Percentiles rank a stretch among this genome's conserved stretches.
These are phyloP conservation scores for Cricetomys ansorgei DNA, from an alignment of 2,113 vertebrate genomes.

Conservation along the genomic window DNA sequence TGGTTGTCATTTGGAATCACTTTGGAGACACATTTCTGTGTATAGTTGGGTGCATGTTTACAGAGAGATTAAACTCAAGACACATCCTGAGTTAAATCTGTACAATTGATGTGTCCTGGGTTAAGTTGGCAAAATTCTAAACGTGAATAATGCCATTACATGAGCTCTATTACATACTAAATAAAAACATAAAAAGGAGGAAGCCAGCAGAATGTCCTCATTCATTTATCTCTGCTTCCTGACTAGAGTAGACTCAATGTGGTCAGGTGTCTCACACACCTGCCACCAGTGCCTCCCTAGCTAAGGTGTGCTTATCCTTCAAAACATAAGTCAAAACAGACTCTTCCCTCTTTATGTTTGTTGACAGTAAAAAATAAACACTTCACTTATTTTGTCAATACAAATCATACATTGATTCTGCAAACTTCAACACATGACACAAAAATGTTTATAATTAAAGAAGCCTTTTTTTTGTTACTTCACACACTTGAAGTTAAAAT, in stretches of 20 bases:
- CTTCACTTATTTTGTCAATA: not conserved
- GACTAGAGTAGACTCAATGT: not conserved
- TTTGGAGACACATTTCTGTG: not conserved
- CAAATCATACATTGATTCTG: not conserved
- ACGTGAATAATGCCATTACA: no score
- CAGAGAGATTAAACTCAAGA: not conserved
- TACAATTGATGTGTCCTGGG: not conserved
- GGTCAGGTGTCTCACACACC: no score
- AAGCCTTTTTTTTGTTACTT: not conserved
- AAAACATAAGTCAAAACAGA: not conserved
- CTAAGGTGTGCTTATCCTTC: not conserved
- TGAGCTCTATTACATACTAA: not conserved
- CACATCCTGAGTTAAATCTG: not conserved
- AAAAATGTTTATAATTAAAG: not conserved
- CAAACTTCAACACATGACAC: not conserved
- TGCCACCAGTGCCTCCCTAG: no score
- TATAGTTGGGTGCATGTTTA: no score
- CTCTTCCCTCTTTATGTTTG: not conserved
- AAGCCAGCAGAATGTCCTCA: not conserved
- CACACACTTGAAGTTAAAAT: not conserved
- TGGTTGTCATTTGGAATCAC: not conserved
- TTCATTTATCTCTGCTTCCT: not conserved
- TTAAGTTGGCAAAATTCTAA: not conserved
- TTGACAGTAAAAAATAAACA: not conserved
- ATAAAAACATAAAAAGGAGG: not conserved